Conservation (phyloP, 1,140 invertebrate species). For the Uloborus diversus region DNA sequence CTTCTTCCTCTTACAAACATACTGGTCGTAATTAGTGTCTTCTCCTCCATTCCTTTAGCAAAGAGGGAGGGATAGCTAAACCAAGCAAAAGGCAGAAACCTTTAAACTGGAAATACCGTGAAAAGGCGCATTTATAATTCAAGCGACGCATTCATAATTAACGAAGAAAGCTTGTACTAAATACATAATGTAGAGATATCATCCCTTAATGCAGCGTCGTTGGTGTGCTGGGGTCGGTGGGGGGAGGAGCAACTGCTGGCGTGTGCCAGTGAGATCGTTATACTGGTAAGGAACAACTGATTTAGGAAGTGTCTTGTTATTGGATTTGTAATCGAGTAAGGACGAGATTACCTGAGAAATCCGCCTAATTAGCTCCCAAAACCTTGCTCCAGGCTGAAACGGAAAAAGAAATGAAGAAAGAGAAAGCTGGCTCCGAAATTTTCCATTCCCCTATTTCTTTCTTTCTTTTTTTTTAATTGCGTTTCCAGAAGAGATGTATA, state of each 20-base stretch:
- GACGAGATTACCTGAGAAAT: constrained; percentile 54
- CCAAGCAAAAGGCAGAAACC: constrained; percentile 50
- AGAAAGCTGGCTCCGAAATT: neutral
- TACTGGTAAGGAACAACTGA: constrained; percentile 55
- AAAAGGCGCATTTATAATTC: constrained; percentile 58
- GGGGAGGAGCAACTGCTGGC: neutral
- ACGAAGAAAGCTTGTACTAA: constrained; percentile 56
- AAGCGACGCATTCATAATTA: constrained; percentile 52
- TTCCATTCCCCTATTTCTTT: neutral
- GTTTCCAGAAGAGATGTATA: constrained; percentile 35
- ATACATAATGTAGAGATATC: constrained; percentile 56
- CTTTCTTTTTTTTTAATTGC: constrained; percentile 36
- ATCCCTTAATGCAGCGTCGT: constrained; percentile 47
- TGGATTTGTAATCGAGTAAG: constrained; percentile 57
- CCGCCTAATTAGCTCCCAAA: constrained; percentile 52
- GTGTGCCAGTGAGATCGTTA: constrained; percentile 33
- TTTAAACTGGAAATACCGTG: constrained; percentile 54
- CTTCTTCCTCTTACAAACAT: constrained; percentile 10
- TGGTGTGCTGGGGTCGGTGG: constrained; percentile 6
- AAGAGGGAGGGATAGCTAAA: constrained; percentile 16
- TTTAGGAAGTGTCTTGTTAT: constrained; percentile 56
- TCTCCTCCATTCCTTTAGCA: constrained; percentile 8
- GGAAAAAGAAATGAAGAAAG: constrained; percentile 35
- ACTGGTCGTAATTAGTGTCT: constrained; percentile 42
- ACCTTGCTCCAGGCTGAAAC: constrained; percentile 30